A percentile compares a stretch with the other conserved stretches of the same genome.
Evolutionary conservation across 2,113 vertebrate species (phyloP).

Genomic region (Bufo bufo): DNA sequence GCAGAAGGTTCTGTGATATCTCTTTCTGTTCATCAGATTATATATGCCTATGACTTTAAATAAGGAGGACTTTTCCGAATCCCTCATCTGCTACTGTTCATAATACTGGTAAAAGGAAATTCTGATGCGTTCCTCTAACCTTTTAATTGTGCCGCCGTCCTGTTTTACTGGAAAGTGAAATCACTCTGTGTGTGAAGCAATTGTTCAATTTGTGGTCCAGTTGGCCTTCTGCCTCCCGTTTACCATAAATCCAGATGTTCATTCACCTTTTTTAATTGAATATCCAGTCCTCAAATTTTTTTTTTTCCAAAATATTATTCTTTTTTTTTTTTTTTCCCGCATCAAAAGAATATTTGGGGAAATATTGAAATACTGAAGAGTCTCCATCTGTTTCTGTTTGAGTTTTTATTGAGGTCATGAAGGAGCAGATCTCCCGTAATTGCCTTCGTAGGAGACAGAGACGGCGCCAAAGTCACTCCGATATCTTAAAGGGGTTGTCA

Average conservation of each 20-base stretch:
- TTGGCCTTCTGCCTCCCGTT: slow-evolving; percentile 19
- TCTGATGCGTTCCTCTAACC: neutral
- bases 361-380: neutral
- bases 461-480: neutral
- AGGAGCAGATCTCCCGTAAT: neutral
- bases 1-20: no score
- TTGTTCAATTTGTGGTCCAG: slow-evolving; percentile 23
- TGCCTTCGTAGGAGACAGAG: neutral
- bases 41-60: neutral
- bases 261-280: slow-evolving; percentile 25
- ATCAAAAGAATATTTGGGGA: neutral
- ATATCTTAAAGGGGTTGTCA: neutral
- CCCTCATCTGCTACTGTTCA: neutral
- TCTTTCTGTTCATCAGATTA: no score
- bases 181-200: neutral
- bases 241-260: slow-evolving; percentile 40
- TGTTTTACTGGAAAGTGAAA: slow-evolving; percentile 21
- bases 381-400: neutral
- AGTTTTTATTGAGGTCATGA: neutral
- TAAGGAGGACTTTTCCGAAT: neutral
- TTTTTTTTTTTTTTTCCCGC: neutral
- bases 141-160: neutral
- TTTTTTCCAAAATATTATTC: slow-evolving; percentile 1
- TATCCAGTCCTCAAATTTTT: neutral
- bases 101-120: neutral